Base-by-base conservation (phyloP, 2,113 vertebrate genomes). In the Seriola quinqueradiata region DNA sequence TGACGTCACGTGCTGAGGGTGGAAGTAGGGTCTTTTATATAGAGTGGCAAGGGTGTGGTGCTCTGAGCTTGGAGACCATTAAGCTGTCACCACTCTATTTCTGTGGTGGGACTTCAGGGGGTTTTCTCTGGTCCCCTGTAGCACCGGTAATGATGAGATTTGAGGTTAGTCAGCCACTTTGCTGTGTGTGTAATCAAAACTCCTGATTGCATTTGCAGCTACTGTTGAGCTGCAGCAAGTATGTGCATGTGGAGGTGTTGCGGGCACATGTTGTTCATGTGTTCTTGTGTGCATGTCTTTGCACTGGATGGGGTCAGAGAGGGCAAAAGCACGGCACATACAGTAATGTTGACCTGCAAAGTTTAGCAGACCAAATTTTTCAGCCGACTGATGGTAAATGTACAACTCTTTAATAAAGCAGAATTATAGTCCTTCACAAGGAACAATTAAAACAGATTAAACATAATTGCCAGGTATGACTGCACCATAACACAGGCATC, bases 1-100 rank as follows among this genome's bases (percentile, higher is more conserved):
- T 93, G 90, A 94, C 77, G 72, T 94, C 92, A 94, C 83, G 59
- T 70, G 60, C 84, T 67, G 68, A 42, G 50, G 83, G 67, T 78
- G 85, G 81, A 79, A 86, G 61, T 13, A 23, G 77, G 90, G 85
- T 84, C 91, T 87, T 91, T 92, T 79, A 91, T 90, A 86, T 75
- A 57, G 64, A 83, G 83, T 83, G 91, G 89, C 85, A 85, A 83
- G 92, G 93, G 93, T 86, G 93, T 91, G 92, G 93, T 83, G 86
- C 82, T 75, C 79, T n/a, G 81, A 89, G 82, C 87, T 70, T 3
- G 32, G 90, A 88, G 85, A 75, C 87, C 82, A 92, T 94, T 94
- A 94, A 94, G 87, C 88, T 94, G 91, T 95, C 93, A 91, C 89
- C 91, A 93, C 92, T 85, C 75, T 82, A 80, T 86, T 92, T 87